These are phyloP conservation scores for Phymorhynchus buccinoides DNA, from an alignment of 1,140 invertebrate genomes.

Conservation along the genomic window DNA sequence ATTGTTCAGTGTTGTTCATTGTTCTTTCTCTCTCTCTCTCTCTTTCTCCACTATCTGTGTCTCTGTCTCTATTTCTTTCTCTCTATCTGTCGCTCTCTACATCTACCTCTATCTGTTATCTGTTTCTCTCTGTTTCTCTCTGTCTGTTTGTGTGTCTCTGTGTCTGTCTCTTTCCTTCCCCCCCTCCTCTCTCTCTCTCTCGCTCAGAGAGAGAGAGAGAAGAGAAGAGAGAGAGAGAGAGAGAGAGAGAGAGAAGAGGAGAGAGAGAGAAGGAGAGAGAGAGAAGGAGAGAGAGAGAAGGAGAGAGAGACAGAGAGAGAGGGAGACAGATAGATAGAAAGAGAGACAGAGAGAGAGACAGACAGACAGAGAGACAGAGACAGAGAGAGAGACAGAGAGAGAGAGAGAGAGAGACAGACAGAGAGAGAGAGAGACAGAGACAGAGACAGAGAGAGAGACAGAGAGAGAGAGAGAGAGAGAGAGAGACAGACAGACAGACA, in stretches of 20 bases:
- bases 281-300: no score
- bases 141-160: background rate
- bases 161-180: background rate
- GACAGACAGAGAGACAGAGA: no score
- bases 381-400: no score
- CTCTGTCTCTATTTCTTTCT: background rate
- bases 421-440: background rate
- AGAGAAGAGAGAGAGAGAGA: background rate
- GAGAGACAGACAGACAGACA: no score
- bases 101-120: background rate
- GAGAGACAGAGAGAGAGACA: no score
- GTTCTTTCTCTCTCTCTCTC: no score
- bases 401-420: background rate
- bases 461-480: no score
- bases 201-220: no score
- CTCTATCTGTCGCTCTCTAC: background rate
- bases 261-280: background rate
- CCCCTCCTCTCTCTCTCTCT: no score
- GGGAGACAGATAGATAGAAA: background rate
- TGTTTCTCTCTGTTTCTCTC: background rate
- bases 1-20: background rate
- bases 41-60: no score
- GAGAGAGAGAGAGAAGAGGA: background rate
- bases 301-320: background rate
- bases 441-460: no score